Percentiles rank a stretch among this genome's conserved stretches.
Conservation (phyloP, 1,140 invertebrate genomes). For the Caenorhabditis inopinata region DNA sequence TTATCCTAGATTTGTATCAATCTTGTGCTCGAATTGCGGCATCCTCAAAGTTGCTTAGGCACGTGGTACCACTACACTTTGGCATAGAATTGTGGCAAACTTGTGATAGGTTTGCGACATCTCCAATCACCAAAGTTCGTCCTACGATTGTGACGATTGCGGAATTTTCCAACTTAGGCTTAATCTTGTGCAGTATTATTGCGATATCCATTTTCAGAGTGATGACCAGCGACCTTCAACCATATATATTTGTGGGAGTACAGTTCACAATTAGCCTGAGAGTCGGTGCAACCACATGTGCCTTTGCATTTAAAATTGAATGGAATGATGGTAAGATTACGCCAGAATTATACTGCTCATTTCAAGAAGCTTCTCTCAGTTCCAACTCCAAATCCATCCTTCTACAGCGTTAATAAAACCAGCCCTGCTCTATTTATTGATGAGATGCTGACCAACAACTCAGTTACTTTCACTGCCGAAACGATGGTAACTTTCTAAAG, state of each 20-base stretch:
- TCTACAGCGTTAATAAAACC: neutral
- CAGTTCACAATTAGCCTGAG: neutral
- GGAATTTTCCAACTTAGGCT: too few species aligned
- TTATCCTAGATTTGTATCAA: too few species aligned
- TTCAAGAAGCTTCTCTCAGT: neutral
- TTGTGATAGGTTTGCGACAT: too few species aligned
- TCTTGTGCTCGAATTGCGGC: too few species aligned
- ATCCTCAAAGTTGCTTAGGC: too few species aligned
- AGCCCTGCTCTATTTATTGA: neutral
- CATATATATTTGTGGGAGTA: neutral
- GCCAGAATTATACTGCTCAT: neutral
- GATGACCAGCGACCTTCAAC: neutral
- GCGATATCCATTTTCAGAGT: neutral
- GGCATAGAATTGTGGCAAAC: too few species aligned
- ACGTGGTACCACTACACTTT: too few species aligned
- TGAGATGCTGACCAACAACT: neutral
- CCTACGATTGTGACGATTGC: too few species aligned
- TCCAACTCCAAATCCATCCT: neutral
- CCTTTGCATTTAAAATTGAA: neutral
- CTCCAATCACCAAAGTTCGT: too few species aligned
- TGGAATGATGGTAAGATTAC: neutral
- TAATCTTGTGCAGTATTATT: neutral
- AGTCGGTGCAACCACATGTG: neutral
- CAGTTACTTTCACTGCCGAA: neutral
- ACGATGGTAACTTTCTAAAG: neutral